Base-by-base conservation (phyloP, 2,113 vertebrate species). In the Pyxicephalus adspersus region DNA sequence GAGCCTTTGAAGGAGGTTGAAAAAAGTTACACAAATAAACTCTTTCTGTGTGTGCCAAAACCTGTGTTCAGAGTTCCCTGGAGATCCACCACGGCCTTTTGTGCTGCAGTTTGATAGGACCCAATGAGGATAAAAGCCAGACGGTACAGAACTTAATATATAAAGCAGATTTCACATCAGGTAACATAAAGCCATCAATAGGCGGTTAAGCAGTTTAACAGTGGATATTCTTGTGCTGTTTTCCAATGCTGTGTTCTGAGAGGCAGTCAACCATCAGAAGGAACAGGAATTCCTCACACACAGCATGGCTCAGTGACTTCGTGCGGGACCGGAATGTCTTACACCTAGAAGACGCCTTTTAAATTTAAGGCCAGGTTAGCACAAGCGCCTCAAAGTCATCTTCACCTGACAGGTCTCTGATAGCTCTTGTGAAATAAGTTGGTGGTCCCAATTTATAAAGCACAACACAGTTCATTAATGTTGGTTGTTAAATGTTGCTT, bases 1-100 rank as follows among this genome's bases (percentile, higher is more conserved):
- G 80, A 75, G 29, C 61, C 63, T 82, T 82, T 82, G 80, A 82
- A 82, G 71, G 80, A 82, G 45, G 70, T 45, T 45, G 52, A 75
- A 82, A 74, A 79, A 75, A 75, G 80, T 75, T 82, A 82, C 70
- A 82, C 70, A 75, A 82, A 82, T 82, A 65, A 82, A 82, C 71
- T 82, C 80, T 82, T 82, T 82, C 80, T 82, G 71, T 82, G 63
- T 75, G 50, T 82, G 80, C 80, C 80, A 82, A 57, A 82, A 58
- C 54, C 80, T 82, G 58, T 34, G 71, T 58, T 74, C 70, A 66
- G 51, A 29, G 26, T 82, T 55, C 80, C 70, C 80, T 9, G 19
- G 80, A 66, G 80, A 38, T 58, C 29, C 63, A 1, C 28, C 22
- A 61, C 52, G 38, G 51, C 80, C 80, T 74, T 82, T 82, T 75